Base-by-base conservation (phyloP, 2,888 invertebrate species). In the Tiliacea aurago region DNA sequence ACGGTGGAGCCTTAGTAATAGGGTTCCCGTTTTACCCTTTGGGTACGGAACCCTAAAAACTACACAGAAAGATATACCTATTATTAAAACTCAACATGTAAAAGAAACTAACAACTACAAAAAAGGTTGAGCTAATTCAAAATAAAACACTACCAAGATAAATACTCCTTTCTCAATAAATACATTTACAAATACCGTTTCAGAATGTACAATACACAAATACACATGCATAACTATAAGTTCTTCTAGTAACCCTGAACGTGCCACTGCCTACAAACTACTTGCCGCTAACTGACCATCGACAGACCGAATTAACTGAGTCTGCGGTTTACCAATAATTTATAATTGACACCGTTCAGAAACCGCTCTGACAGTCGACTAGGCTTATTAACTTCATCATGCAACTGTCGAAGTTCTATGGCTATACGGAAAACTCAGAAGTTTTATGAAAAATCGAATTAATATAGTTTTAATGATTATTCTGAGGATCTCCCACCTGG, bases 301-400 rank as follows among this genome's bases (percentile, higher is more conserved):
- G 62, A 11, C 43, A 37, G 53, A 43, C 33, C 41, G 23, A 70
- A 71, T 71, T 56, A 58, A 71, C 67, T 33, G 15, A 67, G 49
- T 33, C 45, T 78, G 80, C 18, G 79, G 83, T 65, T 65, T 11
- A 47, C 55, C 83, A 41, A 68, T 68, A 51, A 71, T 78, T 71
- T 78, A 65, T 80, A 83, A 78, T 78, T 68, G 67, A 33, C 23
- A 18, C 53, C 20, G 33, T 23, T 65, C 28, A 47, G 51, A 64
- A 55, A 71, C 78, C 66, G 20, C 78, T 64, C 45, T 18, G 61
- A 28, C 41, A 23, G 9, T 70, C 9, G 33, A 51, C 53, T n/a
- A 15, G n/a, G 49, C 33, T 51, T 45, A 59, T 67, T 70, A 53
- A 37, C 58, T 63, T n/a, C 13, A 49, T 55, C 28, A 13, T 33